Percentiles rank a stretch among this genome's conserved stretches.
phyloP scores from a whole-genome alignment of 2,113 vertebrate species.

The Prinia subflava region DNA sequence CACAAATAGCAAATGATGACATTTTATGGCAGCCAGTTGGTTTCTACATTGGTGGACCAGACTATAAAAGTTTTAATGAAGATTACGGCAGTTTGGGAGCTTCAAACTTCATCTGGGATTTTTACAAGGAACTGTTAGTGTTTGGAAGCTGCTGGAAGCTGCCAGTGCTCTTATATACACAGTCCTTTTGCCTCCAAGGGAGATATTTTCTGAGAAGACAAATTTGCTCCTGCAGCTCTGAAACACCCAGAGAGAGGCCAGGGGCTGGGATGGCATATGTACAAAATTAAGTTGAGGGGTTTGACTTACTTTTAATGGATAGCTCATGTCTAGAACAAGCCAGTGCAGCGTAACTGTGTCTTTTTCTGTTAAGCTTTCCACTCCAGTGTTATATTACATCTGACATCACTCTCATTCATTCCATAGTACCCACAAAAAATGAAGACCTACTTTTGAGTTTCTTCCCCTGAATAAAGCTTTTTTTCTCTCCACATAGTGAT shows the following conservation, averaged over 20 bases:
- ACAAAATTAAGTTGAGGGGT: constrained; percentile 9
- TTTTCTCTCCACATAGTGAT: neutral
- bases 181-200: neutral
- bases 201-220: neutral
- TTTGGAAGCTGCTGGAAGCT: neutral
- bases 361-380: constrained; percentile 35
- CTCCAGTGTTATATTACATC: constrained; percentile 36
- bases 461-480: neutral
- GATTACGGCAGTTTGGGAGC: neutral
- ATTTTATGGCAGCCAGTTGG: neutral
- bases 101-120: neutral
- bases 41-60: neutral
- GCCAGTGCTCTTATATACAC: neutral
- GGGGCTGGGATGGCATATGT: constrained; percentile 4
- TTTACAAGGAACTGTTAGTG: neutral
- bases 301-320: constrained; percentile 48
- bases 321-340: constrained; percentile 9
- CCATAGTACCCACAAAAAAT: constrained; percentile 12
- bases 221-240: constrained; percentile 27
- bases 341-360: neutral
- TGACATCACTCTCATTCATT: constrained; percentile 33
- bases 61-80: neutral
- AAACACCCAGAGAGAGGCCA: neutral
- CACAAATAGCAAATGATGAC: neutral
- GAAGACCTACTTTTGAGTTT: constrained; percentile 38